These are phyloP conservation scores for Acromyrmex charruanus DNA, from an alignment of 1,140 invertebrate species.

Conservation along the genomic window DNA sequence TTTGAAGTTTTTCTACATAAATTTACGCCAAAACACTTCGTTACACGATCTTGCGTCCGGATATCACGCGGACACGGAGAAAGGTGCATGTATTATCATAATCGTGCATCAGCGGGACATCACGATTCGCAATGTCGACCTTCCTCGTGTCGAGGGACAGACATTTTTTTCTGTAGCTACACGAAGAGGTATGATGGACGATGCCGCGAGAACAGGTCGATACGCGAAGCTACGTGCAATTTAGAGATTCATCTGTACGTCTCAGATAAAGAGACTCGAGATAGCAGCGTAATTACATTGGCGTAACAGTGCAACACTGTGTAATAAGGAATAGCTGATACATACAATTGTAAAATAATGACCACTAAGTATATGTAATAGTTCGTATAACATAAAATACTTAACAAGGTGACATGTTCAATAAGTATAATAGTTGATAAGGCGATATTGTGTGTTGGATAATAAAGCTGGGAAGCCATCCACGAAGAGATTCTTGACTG, in stretches of 20 bases:
- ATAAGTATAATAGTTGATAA: slow-evolving; percentile 39
- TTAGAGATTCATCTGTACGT: slow-evolving; percentile 22
- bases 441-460: neutral
- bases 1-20: no score
- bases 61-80: slow-evolving; percentile 74
- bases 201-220: neutral
- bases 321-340: neutral
- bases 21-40: slow-evolving; percentile 48
- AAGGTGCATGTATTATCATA: slow-evolving; percentile 72
- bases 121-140: slow-evolving; percentile 61
- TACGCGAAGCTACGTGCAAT: slow-evolving; percentile 5
- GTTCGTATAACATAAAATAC: neutral
- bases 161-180: slow-evolving; percentile 15
- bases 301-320: neutral
- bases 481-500: neutral
- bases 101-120: slow-evolving; percentile 75
- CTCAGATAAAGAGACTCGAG: slow-evolving; percentile 4
- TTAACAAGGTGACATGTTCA: slow-evolving; percentile 1
- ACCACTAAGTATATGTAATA: slow-evolving; percentile 1
- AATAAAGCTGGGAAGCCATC: neutral
- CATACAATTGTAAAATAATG: neutral
- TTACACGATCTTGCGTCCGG: slow-evolving; percentile 71
- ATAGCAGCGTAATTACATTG: slow-evolving; percentile 1
- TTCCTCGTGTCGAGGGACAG: slow-evolving; percentile 29
- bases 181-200: slow-evolving; percentile 5